A percentile compares a stretch with the other conserved stretches of the same genome.
Evolutionary conservation across 1,140 invertebrate genomes (phyloP).

Genomic region (Ditylenchus dipsaci): DNA sequence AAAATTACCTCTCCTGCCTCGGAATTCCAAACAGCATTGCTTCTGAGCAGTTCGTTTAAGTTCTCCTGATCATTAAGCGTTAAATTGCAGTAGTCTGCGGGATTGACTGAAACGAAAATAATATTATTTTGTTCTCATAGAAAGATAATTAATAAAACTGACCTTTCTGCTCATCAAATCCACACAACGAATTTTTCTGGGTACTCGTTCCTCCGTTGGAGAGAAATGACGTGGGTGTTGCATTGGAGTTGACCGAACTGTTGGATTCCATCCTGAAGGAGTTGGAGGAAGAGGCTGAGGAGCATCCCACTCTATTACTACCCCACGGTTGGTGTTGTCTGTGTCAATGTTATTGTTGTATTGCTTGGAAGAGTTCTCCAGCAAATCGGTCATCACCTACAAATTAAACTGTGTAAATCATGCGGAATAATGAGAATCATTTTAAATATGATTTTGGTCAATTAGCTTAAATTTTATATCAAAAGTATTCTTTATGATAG

Average conservation of each 20-base stretch:
- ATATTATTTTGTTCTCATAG: no score
- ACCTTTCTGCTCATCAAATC: no score
- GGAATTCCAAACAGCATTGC: slow-evolving; percentile 25
- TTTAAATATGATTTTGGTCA: no score
- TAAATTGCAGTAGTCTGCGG: background rate
- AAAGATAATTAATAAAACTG: background rate
- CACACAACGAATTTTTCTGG: no score
- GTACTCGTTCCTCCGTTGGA: background rate
- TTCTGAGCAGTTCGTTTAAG: slow-evolving; percentile 18
- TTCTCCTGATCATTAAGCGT: slow-evolving; percentile 16
- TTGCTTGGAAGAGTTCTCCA: slow-evolving; percentile 31
- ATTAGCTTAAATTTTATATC: no score
- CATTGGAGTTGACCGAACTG: slow-evolving; percentile 3
- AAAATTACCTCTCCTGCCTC: slow-evolving; percentile 3
- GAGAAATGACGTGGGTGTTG: background rate
- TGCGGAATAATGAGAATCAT: no score
- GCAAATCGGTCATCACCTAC: slow-evolving; percentile 16
- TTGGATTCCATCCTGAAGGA: background rate
- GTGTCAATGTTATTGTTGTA: background rate
- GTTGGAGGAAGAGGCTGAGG: background rate
- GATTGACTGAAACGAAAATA: background rate
- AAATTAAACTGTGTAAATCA: no score
- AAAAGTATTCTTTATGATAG: no score
- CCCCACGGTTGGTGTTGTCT: no score
- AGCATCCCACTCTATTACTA: background rate